Evolutionary conservation across 2,888 invertebrate genomes (phyloP).

Genomic region (Ophioninae sp.): DNA sequence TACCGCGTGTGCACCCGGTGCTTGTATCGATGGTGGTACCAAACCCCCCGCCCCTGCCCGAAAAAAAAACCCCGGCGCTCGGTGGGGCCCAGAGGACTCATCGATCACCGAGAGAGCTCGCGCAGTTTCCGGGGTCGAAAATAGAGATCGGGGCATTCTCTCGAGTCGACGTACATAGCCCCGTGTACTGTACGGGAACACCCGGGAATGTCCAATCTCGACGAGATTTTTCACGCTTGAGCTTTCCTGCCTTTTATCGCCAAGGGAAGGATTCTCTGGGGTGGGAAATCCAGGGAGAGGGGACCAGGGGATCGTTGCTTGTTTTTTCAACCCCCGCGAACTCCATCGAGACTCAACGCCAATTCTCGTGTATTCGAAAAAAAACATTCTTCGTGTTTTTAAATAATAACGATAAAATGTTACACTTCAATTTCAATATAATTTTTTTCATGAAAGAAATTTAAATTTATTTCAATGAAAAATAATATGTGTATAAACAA

Average conservation of each 20-base stretch:
- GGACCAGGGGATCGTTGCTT: not conserved
- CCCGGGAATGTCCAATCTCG: slow-evolving; percentile 65
- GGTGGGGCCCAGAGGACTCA: slow-evolving; percentile 69
- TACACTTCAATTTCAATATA: no score
- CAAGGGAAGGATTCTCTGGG: not conserved
- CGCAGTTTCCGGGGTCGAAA: slow-evolving; percentile 60
- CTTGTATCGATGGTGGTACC: slow-evolving; percentile 42
- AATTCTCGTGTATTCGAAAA: not conserved
- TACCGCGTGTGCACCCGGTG: slow-evolving; percentile 58
- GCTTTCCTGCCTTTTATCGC: slow-evolving; percentile 42
- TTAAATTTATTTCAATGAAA: no score
- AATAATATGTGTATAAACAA: no score
- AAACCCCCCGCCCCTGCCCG: slow-evolving; percentile 55
- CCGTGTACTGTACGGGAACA: slow-evolving; percentile 44
- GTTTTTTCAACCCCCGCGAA: not conserved
- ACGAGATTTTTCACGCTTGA: slow-evolving; percentile 64
- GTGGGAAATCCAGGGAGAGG: not conserved
- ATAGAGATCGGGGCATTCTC: slow-evolving; percentile 41
- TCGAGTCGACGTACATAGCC: slow-evolving; percentile 26
- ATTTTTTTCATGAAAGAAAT: no score
- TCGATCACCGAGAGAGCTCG: slow-evolving; percentile 68
- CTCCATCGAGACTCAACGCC: not conserved
- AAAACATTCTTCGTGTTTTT: not conserved
- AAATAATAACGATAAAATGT: not conserved
- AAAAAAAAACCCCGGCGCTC: not conserved